Base-by-base conservation (phyloP, 1,140 invertebrate genomes). In the Musca domestica region DNA sequence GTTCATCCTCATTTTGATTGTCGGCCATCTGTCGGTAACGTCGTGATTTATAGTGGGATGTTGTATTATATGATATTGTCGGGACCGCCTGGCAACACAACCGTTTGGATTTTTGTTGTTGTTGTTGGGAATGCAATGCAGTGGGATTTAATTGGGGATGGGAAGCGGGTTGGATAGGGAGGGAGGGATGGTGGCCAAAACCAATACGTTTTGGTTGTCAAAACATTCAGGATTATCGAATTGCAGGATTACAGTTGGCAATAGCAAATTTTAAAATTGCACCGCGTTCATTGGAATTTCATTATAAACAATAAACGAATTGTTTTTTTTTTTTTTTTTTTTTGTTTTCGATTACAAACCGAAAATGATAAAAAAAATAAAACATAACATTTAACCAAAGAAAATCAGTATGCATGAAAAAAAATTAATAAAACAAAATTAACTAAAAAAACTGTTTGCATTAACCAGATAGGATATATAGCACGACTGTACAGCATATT, bases 1-100 rank as follows among this genome's bases (percentile, higher is more conserved):
- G 93, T 84, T 98, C 95, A 85, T 98, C 95, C 83, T 94, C 92
- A 77, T 92, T 89, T 82, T 92, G 91, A 82, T 92, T 91, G 83
- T 94, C 92, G 84, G 92, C 91, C 92, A 95, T 94, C 92, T 95
- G 80, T 68, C 73, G 76, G 73, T 79, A 79, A 73, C 77, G 77
- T 77, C 76, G 76, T 70, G 48, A 71, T 71, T 75, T 75, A 67
- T 73, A 68, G 61, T 58, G 63, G 65, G 72, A 74, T 71, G 69
- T 70, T 65, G 76, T 78, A 73, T 80, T 80, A 67, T 81, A 76
- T 69, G 68, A 61, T 63, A 81, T 71, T 74, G 74, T 75, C 66
- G 80, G 76, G 70, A 78, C 74, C 72, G 79, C 77, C 80, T 81
- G 71, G 71, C 75, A 78, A 75, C 75, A 76, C 76, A 79, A 78